These are phyloP conservation scores for Drosophila persimilis DNA, from an alignment of 1,140 invertebrate species.

Conservation along the genomic window DNA sequence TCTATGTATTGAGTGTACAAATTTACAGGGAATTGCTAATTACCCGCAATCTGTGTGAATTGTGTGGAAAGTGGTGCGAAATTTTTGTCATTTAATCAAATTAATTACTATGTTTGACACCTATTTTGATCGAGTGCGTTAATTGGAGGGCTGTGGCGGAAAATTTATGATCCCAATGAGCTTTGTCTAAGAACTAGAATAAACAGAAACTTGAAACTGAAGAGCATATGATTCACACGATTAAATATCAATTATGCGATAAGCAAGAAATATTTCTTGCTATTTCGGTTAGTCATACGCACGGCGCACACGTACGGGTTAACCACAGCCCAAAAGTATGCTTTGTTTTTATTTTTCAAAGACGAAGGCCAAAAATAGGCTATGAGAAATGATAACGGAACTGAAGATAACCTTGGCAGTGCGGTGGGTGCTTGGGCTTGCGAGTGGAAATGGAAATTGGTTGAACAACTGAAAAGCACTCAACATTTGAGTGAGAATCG, in stretches of 20 bases:
- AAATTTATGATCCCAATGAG: conserved; percentile 41
- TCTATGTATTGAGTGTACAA: conserved; percentile 37
- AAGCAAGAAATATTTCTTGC: conserved; percentile 17
- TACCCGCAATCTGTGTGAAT: conserved; percentile 32
- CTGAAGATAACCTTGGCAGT: conserved; percentile 22
- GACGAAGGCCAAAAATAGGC: conserved; percentile 43
- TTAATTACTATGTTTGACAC: conserved; percentile 55
- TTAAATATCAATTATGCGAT: conserved; percentile 69
- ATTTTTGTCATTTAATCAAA: conserved; percentile 54
- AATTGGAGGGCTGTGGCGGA: conserved; percentile 50
- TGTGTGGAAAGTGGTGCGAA: conserved; percentile 58
- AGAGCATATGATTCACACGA: conserved; percentile 35
- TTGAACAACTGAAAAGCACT: conserved; percentile 17
- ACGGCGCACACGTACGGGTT: conserved; percentile 14
- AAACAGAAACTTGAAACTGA: conserved; percentile 21
- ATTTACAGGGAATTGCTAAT: conserved; percentile 53
- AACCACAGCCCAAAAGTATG: conserved; percentile 43
- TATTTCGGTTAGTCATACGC: conserved; percentile 10
- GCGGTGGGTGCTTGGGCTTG: conserved; percentile 26
- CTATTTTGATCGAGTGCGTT: conserved; percentile 64
- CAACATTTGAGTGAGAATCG: conserved; percentile 37
- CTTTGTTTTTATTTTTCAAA: conserved; percentile 5
- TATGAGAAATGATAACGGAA: conserved; percentile 8
- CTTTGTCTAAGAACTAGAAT: conserved; percentile 22
- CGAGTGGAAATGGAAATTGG: conserved; percentile 8